These are phyloP conservation scores for Onthophagus taurus DNA, from an alignment of 1,140 invertebrate genomes.

Conservation along the genomic window DNA sequence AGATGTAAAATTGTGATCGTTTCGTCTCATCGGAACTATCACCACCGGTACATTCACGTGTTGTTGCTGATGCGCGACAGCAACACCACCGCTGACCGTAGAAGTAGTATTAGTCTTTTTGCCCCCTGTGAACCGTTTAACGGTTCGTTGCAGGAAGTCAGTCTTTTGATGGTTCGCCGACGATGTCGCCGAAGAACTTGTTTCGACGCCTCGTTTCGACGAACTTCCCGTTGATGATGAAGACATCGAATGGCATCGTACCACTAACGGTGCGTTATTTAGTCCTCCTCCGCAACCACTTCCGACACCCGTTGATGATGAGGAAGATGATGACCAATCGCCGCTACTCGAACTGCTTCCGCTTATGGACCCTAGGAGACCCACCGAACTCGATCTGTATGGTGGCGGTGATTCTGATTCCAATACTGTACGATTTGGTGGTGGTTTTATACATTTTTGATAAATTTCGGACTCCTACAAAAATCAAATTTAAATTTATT, in stretches of 20 bases:
- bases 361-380: constrained; percentile 31
- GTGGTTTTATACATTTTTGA: constrained; percentile 58
- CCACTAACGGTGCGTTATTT: constrained; percentile 29
- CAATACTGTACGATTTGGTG: constrained; percentile 60
- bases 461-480: constrained; percentile 57
- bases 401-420: constrained; percentile 57
- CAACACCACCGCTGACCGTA: constrained; percentile 8
- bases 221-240: constrained; percentile 21
- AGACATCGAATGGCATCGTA: constrained; percentile 37
- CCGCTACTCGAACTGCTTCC: constrained; percentile 21
- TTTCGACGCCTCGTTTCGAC: constrained; percentile 4
- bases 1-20: constrained; percentile 1
- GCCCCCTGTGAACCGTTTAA: constrained; percentile 37
- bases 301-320: constrained; percentile 11
- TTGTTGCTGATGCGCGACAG: constrained; percentile 16
- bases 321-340: too few species aligned
- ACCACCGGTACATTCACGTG: constrained; percentile 31
- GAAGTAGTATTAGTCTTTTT: constrained; percentile 24
- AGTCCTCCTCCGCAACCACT: too few species aligned
- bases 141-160: constrained; percentile 40
- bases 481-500: constrained; percentile 7
- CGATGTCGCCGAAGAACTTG: background rate
- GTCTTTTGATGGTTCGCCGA: constrained; percentile 31
- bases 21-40: constrained; percentile 26
- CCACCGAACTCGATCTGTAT: constrained; percentile 50